Evolutionary conservation across 2,113 vertebrate genomes (phyloP).

Genomic region (Reinhardtius hippoglossoides): DNA sequence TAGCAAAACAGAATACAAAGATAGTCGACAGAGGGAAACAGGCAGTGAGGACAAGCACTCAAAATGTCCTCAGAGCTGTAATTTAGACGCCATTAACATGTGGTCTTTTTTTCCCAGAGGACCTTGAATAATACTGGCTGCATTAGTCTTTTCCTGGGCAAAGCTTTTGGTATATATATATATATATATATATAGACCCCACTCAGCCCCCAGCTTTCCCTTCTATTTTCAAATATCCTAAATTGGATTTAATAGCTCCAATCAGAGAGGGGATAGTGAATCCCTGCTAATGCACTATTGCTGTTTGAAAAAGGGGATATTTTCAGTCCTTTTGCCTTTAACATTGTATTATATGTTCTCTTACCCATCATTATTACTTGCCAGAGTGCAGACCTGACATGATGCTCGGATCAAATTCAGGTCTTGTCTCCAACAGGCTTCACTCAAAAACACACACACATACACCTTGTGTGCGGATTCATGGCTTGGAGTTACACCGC

Average conservation of each 20-base stretch:
- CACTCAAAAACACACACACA: conserved; percentile 2
- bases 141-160: conserved; percentile 40
- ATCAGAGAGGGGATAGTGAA: conserved; percentile 56
- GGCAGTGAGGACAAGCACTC: conserved; percentile 36
- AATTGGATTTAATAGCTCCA: conserved; percentile 76
- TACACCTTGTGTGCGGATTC: conserved; percentile 12
- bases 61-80: conserved; percentile 52
- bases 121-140: conserved; percentile 43
- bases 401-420: conserved; percentile 43
- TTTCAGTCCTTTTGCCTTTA: conserved; percentile 65
- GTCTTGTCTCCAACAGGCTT: conserved; percentile 15
- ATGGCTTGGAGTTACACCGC: conserved; percentile 22
- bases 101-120: conserved; percentile 4
- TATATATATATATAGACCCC: background rate
- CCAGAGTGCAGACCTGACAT: conserved; percentile 44
- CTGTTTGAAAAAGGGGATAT: conserved; percentile 51
- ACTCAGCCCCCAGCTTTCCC: conserved; percentile 51
- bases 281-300: conserved; percentile 71
- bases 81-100: conserved; percentile 64
- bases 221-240: conserved; percentile 52
- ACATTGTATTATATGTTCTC: conserved; percentile 64
- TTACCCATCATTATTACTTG: background rate
- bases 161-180: conserved; percentile 26
- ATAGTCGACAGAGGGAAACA: conserved; percentile 6
- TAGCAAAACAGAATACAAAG: conserved; percentile 26